Evolutionary conservation across 1,140 invertebrate species (phyloP), one percentile per base, ranked within the genome.

Genomic region (Polypedilum vanderplanki): DNA sequence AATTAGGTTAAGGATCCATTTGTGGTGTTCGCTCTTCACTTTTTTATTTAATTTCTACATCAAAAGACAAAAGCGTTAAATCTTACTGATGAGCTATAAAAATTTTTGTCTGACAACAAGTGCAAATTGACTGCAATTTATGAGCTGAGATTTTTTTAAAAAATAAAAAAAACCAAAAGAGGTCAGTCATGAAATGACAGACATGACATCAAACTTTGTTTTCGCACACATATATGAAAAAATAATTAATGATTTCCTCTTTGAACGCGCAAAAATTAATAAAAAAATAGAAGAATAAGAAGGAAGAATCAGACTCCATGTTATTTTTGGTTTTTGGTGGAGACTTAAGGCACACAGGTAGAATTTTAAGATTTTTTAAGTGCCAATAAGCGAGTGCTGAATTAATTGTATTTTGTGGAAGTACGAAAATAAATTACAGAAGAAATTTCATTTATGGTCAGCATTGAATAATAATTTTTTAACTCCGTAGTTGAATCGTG

Each of bases 171-270:
- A 15, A 15, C 15, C 12, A 57, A 57, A 57, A 57, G n/a, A 57
- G 46, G 46, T 57, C 46, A 46, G 41, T 46, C 41, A 7, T 46
- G 15, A 46, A 46, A 46, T 46, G 41, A 46, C 41, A 57, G 46
- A 12, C 46, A 57, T 57, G 46, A 57, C 46, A 57, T 57, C 41
- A 46, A 46, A 46, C 8, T 46, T 15, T 46, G 9, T 46, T 46
- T 33, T 33, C 24, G 24, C 24, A 46, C 41, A 46, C 15, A 46
- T 8, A 46, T 2, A 4, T 12, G 24, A 33, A 33, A 33, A 57
- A 57, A 57, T 57, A 70, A 70, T 70, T 70, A 70, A 70, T 70
- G 65, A 70, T 70, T 70, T 70, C 65, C 65, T 70, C 65, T 70
- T 70, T 18, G 17, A 70, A 70, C 65, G 65, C 17, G 7, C 17